Conservation (phyloP, 2,888 invertebrate species). For the Lamproptera curius region DNA sequence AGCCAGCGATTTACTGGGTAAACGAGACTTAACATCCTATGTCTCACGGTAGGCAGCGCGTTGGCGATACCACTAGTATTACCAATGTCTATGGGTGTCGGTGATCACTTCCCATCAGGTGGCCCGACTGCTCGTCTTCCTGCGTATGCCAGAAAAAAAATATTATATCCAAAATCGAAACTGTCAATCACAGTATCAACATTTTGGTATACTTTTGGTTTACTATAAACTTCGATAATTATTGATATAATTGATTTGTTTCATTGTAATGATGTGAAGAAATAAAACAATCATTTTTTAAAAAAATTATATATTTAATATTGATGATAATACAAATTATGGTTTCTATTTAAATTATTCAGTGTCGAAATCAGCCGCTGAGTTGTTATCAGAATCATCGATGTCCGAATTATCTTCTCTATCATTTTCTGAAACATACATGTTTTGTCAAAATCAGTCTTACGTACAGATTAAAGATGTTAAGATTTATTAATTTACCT, state of each 20-base stretch:
- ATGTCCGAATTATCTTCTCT: constrained; percentile 18
- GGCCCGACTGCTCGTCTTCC: too few relatives aligned
- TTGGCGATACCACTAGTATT: too few relatives aligned
- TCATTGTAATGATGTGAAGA: constrained; percentile 20
- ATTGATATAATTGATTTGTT: constrained; percentile 18
- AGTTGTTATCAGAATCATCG: constrained; percentile 25
- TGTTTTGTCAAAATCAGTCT: constrained; percentile 21
- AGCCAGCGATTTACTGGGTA: too few relatives aligned
- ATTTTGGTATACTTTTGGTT: constrained; percentile 20
- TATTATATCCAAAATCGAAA: constrained; percentile 25
- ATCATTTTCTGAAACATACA: constrained; percentile 30
- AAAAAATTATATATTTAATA: too few relatives aligned
- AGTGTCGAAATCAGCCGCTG: neutral
- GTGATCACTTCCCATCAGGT: too few relatives aligned
- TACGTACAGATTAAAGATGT: constrained; percentile 16
- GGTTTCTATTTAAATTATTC: constrained; percentile 25
- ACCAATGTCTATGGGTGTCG: too few relatives aligned
- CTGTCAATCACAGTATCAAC: constrained; percentile 23
- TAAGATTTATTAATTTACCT: constrained; percentile 23
- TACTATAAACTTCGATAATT: constrained; percentile 6
- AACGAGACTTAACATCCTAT: too few relatives aligned
- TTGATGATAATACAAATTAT: constrained; percentile 21
- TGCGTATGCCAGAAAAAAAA: too few relatives aligned
- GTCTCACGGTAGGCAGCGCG: too few relatives aligned
- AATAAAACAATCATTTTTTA: too few relatives aligned